Conservation (phyloP, 1,140 invertebrate genomes). For the Cotesia vestalis region DNA sequence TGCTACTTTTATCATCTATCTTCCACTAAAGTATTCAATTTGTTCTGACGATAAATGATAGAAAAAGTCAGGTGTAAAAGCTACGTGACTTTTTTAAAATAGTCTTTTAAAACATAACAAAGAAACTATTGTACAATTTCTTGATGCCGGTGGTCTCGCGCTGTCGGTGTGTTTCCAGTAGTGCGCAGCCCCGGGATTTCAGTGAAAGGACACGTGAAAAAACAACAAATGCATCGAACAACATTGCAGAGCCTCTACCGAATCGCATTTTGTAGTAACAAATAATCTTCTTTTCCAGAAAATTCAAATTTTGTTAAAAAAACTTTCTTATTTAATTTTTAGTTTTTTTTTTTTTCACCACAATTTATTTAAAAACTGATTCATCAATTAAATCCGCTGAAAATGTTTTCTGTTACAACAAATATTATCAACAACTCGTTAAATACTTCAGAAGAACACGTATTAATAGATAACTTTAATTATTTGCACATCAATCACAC, state of each 20-base stretch:
- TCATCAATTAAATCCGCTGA: no score
- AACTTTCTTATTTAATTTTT: conserved; percentile 1
- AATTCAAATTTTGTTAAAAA: conserved; percentile 27
- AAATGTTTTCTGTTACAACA: no score
- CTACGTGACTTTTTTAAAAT: conserved; percentile 14
- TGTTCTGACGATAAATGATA: conserved; percentile 16
- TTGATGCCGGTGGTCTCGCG: conserved; percentile 83
- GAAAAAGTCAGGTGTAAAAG: conserved; percentile 5
- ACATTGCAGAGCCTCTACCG: conserved; percentile 60
- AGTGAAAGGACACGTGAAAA: conserved; percentile 64
- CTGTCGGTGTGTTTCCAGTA: conserved; percentile 81
- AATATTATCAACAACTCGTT: no score
- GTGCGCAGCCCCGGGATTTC: conserved; percentile 67
- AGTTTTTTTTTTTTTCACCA: background rate
- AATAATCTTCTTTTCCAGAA: no score
- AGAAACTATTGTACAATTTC: conserved; percentile 85
- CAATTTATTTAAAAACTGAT: background rate
- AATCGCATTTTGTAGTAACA: conserved; percentile 59
- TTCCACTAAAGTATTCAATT: background rate
- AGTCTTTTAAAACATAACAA: conserved; percentile 80
- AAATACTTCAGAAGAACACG: no score
- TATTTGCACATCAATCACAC: background rate
- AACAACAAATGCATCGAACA: conserved; percentile 64
- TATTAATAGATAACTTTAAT: no score
- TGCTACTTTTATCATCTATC: background rate